Base-by-base conservation (phyloP, 2,888 invertebrate genomes). In the Agrotis ipsilon region DNA sequence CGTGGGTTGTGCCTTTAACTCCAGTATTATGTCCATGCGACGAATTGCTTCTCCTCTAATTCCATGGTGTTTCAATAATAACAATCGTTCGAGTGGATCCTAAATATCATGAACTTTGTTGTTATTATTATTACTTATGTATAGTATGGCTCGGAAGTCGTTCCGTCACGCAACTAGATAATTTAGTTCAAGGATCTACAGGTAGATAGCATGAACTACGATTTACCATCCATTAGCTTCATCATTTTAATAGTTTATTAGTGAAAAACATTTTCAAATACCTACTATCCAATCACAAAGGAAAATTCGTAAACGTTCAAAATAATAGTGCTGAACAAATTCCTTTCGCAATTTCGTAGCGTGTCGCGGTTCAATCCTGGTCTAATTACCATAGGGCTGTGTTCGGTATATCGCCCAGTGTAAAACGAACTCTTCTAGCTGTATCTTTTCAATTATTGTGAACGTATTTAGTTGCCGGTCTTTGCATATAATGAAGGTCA, bases 1-100 rank as follows among this genome's bases (percentile, higher is more conserved):
- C 88, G 90, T 91, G 84, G 89, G 88, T 63, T 66, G 83, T 72
- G 79, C 55, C 70, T 80, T 77, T 77, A 82, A 63, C 14, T 81
- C 32, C 21, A 58, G 57, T 70, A 68, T 80, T 76, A 66, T 68
- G 67, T 67, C 72, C 65, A 32, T 63, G 64, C 54, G 59, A 72
- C 60, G 62, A 87, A 85, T 82, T 82, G 79, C 82, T 81, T 84
- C 82, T 80, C 85, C 82, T 81, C 75, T 74, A 82, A 75, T 75
- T 65, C 75, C 65, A 72, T 81, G 72, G 77, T 75, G 60, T 78
- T 77, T 82, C 69, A 73, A 81, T 68, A 67, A 75, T 71, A 83
- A 85, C 75, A 81, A 80, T 87, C 76, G 78, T 67, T 81, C 52
- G 52, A 71, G 64, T 72, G 60, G 72, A 58, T 67, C 58, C 51